Percentiles rank a stretch among this genome's conserved stretches.
phyloP scores from a whole-genome alignment of 2,113 vertebrate genomes.

The Colossoma macropomum region DNA sequence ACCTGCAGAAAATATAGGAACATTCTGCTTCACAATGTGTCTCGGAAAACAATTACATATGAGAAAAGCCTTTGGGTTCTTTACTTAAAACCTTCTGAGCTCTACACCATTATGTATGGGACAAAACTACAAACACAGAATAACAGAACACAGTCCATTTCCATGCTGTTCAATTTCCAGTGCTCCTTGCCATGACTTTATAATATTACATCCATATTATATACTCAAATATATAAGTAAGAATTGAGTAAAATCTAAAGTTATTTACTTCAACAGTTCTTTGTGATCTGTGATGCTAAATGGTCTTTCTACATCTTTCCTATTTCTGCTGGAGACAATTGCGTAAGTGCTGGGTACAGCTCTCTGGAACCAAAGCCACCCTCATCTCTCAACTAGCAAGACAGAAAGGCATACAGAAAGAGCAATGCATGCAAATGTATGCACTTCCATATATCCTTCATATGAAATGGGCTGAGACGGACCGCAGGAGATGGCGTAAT shows the following conservation, averaged over 20 bases:
- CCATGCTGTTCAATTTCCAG: slow-evolving; percentile 11
- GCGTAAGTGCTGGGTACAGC: neutral
- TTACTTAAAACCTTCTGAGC: neutral
- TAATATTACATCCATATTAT: no score
- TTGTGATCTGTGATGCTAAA: slow-evolving; percentile 1
- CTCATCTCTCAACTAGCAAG: neutral
- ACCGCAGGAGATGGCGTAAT: neutral
- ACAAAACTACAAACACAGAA: neutral
- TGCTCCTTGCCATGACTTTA: neutral
- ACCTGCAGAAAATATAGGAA: neutral
- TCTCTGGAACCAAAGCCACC: neutral
- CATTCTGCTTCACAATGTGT: neutral
- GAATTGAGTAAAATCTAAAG: neutral
- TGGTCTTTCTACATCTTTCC: neutral
- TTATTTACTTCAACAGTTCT: no score
- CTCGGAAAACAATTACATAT: slow-evolving; percentile 31
- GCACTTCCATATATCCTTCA: neutral
- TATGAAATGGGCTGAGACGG: neutral
- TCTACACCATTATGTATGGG: neutral
- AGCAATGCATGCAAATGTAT: neutral
- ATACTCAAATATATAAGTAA: neutral
- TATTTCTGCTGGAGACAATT: neutral
- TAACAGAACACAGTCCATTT: neutral
- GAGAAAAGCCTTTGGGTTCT: neutral
- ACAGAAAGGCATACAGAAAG: neutral